These are phyloP conservation scores for Nomada ruficornis DNA, from an alignment of 2,888 invertebrate species.

Conservation along the genomic window DNA sequence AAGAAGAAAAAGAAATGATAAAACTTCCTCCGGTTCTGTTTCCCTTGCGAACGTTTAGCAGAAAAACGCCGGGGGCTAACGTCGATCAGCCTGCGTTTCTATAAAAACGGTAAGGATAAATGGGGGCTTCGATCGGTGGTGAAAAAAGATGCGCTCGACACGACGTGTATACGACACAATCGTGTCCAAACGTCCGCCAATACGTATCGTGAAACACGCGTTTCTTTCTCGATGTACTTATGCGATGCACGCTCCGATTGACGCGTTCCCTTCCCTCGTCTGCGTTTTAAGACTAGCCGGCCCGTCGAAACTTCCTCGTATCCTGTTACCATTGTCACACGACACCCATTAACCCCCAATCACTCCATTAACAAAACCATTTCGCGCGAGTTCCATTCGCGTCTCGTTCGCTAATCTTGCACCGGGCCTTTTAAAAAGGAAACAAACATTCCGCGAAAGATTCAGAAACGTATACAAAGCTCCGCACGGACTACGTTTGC, in stretches of 20 bases:
- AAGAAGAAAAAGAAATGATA: too few relatives aligned
- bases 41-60: too few relatives aligned
- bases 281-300: conserved; percentile 66
- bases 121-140: conserved; percentile 47
- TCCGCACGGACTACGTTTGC: conserved; percentile 35
- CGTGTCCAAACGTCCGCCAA: conserved; percentile 23
- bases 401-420: not conserved
- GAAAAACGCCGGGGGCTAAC: too few relatives aligned
- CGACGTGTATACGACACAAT: conserved; percentile 26
- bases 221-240: conserved; percentile 20
- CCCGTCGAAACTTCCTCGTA: conserved; percentile 46
- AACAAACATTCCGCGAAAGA: conserved; percentile 1
- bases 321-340: conserved; percentile 24
- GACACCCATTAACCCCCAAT: conserved; percentile 16
- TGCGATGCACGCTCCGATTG: conserved; percentile 21
- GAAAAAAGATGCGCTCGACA: conserved; percentile 52
- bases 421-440: not conserved
- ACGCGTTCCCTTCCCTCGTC: conserved; percentile 57
- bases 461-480: conserved; percentile 17
- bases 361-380: not conserved
- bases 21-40: too few relatives aligned
- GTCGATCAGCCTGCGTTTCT: conserved; percentile 13
- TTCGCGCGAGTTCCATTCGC: conserved; percentile 1
- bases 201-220: conserved; percentile 38
- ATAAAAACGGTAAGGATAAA: conserved; percentile 43